Base-by-base conservation (phyloP, 2,113 vertebrate species). In the Malurus melanocephalus region DNA sequence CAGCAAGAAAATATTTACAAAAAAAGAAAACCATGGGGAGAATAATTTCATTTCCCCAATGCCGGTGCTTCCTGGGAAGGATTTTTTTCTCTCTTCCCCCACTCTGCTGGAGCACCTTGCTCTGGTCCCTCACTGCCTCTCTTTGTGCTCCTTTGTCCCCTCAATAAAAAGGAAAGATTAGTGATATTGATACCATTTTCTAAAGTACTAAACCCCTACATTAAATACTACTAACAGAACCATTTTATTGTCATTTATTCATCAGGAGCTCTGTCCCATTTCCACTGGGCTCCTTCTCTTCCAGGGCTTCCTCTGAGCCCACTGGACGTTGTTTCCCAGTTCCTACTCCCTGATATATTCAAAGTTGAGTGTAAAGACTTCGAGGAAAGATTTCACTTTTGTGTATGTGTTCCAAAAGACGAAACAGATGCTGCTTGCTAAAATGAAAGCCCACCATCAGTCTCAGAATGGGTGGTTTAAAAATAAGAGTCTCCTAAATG, bases 341-440 rank as follows among this genome's bases (percentile, higher is more conserved):
- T 68, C 22, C 33, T 68, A 7, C 51, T 73, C 51, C 51, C 30
- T 59, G 52, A 27, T 24, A 10, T 56, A 24, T 17, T 48, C 35
- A 51, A 71, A 80, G 30, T 1, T 65, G 69, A 46, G 18, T 26
- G 23, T 35, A 61, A 81, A 73, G 42, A 24, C 46, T 40, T 6
- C 11, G 51, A 76, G 40, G 21, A 55, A 72, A 49, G 38, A 40
- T 66, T n/a, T 32, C 16, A 21, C 49, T 61, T 82, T 20, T 51
- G 16, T 72, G 16, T 2, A 0, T 74, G 3, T 48, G 10, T 89
- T 89, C 43, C 30, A 51, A 57, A 76, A 79, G 53, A 56, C 32
- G 68, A 88, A 89, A 51, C 67, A 87, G 71, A 46, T 56, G 38
- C 71, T 87, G 22, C 49, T 85, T 93, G 49, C 71, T 53, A 10